Evolutionary conservation across 2,113 vertebrate genomes (phyloP), one percentile per base, ranked within the genome.

Genomic region (Labeo catla): DNA sequence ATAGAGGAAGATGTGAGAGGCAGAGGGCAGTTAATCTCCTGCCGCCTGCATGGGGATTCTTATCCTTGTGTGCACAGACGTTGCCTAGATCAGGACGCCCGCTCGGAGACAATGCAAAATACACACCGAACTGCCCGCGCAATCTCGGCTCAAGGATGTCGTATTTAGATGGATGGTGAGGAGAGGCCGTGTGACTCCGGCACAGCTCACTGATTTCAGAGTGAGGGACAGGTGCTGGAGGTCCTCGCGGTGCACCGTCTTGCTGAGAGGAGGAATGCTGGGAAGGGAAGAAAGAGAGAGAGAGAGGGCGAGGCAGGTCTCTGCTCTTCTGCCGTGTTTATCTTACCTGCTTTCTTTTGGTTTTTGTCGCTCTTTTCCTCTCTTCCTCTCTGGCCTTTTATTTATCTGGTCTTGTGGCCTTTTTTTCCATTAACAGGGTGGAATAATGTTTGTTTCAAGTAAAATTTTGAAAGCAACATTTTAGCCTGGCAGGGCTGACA

Each of bases 21-120:
- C 89, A 19, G 88, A 86, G 86, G 88, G 88, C 88, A 57, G 89
- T 88, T 91, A 92, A 92, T 91, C 88, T 92, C 85, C 28, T n/a
- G 23, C 49, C 28, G 16, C 39, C n/a, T 74, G 66, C 85, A 52
- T 47, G 57, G 50, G 89, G 77, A 83, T 87, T 83, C 88, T 92
- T 93, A 93, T 93, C 91, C 91, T 52, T 92, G 91, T 93, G 91
- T 92, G 94, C 86, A 91, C 90, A 93, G 91, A 87, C 65, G 36
- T 86, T 84, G 76, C 87, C 88, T 83, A 89, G 91, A 90, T 92
- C 72, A 84, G 86, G 82, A 91, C n/a, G 47, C 45, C 13, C 45
- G 21, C 61, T 78, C 19, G 19, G 81, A 87, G 76, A 84, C 83
- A 68, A 78, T 63, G 65, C 83, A 81, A 78, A 70, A 87, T 80